Percentiles rank a stretch among this genome's conserved stretches.
These are phyloP conservation scores for Psittacara wagleri DNA, from an alignment of 2,113 vertebrate species.

Conservation along the genomic window DNA sequence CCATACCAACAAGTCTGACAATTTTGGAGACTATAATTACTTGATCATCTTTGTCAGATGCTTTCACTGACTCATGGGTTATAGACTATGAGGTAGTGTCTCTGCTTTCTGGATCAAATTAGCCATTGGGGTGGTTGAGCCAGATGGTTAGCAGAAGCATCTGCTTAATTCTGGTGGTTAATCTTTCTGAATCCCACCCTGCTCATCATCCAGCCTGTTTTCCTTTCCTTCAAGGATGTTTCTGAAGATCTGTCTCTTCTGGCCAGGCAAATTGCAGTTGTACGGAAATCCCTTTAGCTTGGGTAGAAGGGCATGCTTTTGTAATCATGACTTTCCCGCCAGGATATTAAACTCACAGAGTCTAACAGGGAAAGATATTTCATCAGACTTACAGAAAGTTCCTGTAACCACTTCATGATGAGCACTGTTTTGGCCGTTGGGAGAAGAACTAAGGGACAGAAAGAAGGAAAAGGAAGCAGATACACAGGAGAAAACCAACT, in stretches of 20 bases:
- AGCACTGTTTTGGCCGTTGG: neutral
- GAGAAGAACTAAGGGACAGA: neutral
- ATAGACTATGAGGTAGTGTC: conserved; percentile 41
- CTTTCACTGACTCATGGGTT: conserved; percentile 30
- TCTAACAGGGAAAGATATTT: neutral
- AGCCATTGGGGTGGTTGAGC: neutral
- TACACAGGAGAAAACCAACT: neutral
- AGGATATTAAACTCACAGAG: neutral
- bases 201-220: neutral
- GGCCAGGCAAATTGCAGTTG: neutral
- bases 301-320: neutral
- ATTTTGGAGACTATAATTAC: conserved; percentile 15
- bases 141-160: conserved; percentile 12
- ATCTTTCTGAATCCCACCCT: neutral
- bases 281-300: neutral
- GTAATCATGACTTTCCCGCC: neutral
- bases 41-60: conserved; percentile 26
- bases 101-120: conserved; percentile 34
- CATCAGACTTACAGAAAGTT: neutral
- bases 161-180: conserved; percentile 7
- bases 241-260: neutral
- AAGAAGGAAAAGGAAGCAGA: neutral
- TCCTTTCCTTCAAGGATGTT: neutral
- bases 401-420: neutral
- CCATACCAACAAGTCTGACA: neutral